These are phyloP conservation scores for Pampusana beccarii DNA, from an alignment of 2,113 vertebrate species.

Conservation along the genomic window DNA sequence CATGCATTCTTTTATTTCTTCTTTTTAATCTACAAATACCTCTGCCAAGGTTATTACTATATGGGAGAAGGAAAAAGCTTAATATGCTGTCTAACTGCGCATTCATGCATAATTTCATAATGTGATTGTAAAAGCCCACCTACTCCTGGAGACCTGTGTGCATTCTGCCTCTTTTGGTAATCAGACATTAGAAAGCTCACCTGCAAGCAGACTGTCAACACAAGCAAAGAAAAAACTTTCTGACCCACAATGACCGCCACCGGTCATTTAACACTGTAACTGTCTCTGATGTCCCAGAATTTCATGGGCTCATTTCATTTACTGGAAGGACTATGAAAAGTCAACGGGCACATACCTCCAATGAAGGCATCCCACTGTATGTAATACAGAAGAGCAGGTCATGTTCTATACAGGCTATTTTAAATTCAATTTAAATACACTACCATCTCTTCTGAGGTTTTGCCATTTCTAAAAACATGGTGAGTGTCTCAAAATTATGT, in stretches of 20 bases:
- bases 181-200: neutral
- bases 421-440: neutral
- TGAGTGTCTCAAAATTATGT: neutral
- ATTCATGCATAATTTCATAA: neutral
- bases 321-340: neutral
- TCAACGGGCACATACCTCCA: neutral
- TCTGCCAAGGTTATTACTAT: neutral
- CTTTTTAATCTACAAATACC: neutral
- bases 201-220: neutral
- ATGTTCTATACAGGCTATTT: neutral
- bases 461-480: neutral
- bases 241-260: neutral
- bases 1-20: neutral
- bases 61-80: neutral
- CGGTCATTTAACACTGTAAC: neutral
- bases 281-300: neutral
- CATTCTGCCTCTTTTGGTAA: neutral
- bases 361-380: neutral
- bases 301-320: neutral
- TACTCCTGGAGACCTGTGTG: neutral
- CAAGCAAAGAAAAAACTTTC: neutral
- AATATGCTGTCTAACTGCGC: neutral
- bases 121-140: neutral
- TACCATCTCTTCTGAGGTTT: neutral
- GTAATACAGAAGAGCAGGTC: neutral